Base-by-base conservation (phyloP, 2,888 invertebrate species). In the Andrena praecox region DNA sequence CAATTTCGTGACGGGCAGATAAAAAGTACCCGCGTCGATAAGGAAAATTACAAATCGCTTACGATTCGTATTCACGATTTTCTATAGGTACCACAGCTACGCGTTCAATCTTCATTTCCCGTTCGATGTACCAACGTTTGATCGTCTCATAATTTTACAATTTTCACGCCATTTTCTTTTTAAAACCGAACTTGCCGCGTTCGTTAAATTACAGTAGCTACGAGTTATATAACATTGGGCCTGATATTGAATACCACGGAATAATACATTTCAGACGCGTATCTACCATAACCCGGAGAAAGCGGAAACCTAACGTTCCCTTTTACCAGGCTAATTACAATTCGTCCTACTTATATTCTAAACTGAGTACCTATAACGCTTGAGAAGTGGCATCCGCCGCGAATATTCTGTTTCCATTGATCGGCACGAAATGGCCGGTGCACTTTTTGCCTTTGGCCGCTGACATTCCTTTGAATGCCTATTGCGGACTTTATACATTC, bases 401-500 rank as follows among this genome's bases (percentile, higher is more conserved):
- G 72, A 87, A 84, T 77, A 85, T 87, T 78, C 85, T 82, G 77
- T 85, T 78, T 66, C 74, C 85, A 79, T 85, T 82, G 78, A 79
- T 29, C 64, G 74, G 63, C 85, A 85, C 85, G 75, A 82, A 87
- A 87, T 60, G 84, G 72, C 64, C 76, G 76, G 77, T 66, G 35
- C 64, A 66, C 77, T 77, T 87, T 88, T 86, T 84, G 82, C 85
- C 68, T 82, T 80, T 75, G 72, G 87, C 87, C 27, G n/a, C 76
- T 80, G 80, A 86, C 87, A 87, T 86, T 86, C 82, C 77, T 86
- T 84, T 84, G 87, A 86, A 74, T 72, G 77, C 78, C 69, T 82
- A 86, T 86, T 86, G 77, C 84, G 48, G 78, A 86, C 80, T 88
- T 80, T 77, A 84, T 84, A 73, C 84, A 69, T 86, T 88, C 86